phyloP scores from a whole-genome alignment of 2,797 vertebrate species.

The Lemur catta region DNA sequence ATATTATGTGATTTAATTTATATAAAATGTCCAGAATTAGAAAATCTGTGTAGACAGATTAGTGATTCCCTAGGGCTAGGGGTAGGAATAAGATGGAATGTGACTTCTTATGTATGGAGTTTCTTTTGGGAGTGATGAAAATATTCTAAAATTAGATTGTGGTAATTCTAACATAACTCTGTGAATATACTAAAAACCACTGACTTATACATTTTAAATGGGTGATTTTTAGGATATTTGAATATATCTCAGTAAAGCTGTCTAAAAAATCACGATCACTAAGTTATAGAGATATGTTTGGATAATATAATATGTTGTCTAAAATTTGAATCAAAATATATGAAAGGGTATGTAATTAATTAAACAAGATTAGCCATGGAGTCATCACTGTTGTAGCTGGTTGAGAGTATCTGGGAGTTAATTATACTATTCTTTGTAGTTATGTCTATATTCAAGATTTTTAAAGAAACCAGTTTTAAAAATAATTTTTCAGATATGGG shows the following conservation, averaged over 20 bases:
- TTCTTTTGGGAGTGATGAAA: not conserved
- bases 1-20: not conserved
- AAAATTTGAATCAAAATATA: not conserved
- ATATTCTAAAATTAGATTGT: not conserved
- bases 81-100: not conserved
- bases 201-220: not conserved
- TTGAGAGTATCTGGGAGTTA: not conserved
- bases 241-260: not conserved
- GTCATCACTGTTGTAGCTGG: not conserved
- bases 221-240: not conserved
- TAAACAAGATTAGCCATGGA: not conserved
- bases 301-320: not conserved
- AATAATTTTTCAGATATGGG: not conserved
- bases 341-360: not conserved
- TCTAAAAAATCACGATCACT: not conserved
- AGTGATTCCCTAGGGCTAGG: not conserved
- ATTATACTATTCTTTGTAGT: not conserved
- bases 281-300: not conserved
- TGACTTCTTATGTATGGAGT: not conserved
- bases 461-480: not conserved
- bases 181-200: not conserved
- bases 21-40: not conserved
- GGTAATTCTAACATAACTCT: not conserved
- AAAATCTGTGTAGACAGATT: not conserved
- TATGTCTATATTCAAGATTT: not conserved